Base-by-base conservation (phyloP, 2,888 invertebrate genomes). In the Periphyllus acericola region DNA sequence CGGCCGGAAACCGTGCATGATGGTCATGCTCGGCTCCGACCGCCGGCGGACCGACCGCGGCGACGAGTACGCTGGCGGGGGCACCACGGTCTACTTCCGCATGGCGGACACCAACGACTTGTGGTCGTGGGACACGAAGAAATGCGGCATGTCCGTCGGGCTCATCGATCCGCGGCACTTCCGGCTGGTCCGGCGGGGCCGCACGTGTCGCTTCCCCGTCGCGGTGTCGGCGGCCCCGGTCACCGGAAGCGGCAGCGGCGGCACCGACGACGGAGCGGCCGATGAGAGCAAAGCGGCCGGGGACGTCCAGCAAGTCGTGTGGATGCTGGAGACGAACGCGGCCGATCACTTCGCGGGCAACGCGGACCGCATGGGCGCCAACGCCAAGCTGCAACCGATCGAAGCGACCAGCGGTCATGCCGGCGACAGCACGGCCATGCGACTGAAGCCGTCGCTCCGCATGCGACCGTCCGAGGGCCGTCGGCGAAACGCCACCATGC, bases 361-460 rank as follows among this genome's bases (percentile, higher is more conserved):
- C 46, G 14, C 32, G 4, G 84, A 84, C 40, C 36, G 25, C 4
- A 84, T 84, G 84, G 84, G 84, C n/a, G 76, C 32, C 1, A 84
- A 84, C 52, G 84, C 84, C 25, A 84, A 84, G 14, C 46, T 84
- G 21, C 75, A 78, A 8, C 84, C 76, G 4, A 17, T 84, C 40
- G 75, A 66, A 52, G 19, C 29, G 25, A 25, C 76, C 55, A 17
- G 55, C 9, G 0, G 94, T 25, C 8, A 32, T n/a, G 19, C 74
- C 34, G 76, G 46, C 36, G 29, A 36, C 21, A 21, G 19, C 19
- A 21, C 55, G 55, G 55, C 6, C 55, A 55, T 21, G 55, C 21
- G 55, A 55, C 55, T 55, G 55, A 17, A 21, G 55, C 55, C 55
- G 55, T 55, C 55, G 3, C 55, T 55, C 0, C 55, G 55, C 55